Evolutionary conservation across 2,113 vertebrate genomes (phyloP), one percentile per base, ranked within the genome.

Genomic region (Psettodes erumei): DNA sequence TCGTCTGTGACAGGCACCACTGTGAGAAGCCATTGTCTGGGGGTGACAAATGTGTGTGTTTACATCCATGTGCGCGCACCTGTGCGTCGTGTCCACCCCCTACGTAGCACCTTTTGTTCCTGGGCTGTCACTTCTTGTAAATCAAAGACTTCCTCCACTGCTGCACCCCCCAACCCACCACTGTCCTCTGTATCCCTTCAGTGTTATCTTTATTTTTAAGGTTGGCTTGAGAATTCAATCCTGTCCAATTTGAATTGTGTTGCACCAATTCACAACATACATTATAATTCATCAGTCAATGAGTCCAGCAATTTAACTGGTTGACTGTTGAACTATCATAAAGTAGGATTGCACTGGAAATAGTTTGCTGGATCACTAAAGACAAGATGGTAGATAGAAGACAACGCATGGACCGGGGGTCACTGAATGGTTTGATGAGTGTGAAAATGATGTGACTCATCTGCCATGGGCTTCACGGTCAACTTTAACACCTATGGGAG

Each of bases 71-170:
- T 19, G 6, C 30, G 48, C 32, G 23, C 67, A 37, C 40, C 59
- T 45, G 28, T 48, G 43, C 7, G 28, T 77, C 75, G 78, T 12
- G 0, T 68, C 54, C 69, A 19, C n/a, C 69, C 1, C 48, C 68
- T 21, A 15, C 10, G 28, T 59, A 43, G 54, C 37, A 79, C 56
- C 67, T 72, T 68, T 45, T 56, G 74, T 55, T 71, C 51, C 23
- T n/a, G 12, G 13, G 45, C 65, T 71, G 68, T 69, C 76, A 63
- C 37, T 55, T 54, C 48, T 1, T 11, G 25, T 62, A 43, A 47
- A 51, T 74, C 69, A 54, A 28, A 77, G 68, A 25, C 50, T n/a
- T 38, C 55, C 19, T 73, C 58, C 35, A 11, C 72, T 56, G 43
- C 60, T 3, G 1, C 48, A 43, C 48, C 3, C 25, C 12, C 35